Base-by-base conservation (phyloP, 2,113 vertebrate species). In the Syrrhaptes paradoxus region DNA sequence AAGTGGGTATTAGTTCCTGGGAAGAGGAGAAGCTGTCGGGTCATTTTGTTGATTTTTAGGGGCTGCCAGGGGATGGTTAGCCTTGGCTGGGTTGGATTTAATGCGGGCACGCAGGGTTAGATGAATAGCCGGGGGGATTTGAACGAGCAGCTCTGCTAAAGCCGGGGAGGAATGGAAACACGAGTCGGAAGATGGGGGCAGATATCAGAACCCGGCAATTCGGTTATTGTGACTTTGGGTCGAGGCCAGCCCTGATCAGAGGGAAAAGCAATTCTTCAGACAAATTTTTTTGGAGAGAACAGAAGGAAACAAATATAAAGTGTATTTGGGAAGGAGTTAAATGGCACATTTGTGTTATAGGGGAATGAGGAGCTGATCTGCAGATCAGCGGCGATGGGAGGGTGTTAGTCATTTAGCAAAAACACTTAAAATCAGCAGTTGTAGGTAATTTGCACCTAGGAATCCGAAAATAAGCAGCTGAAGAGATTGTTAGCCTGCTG, bases 91-190 rank as follows among this genome's bases (percentile, higher is more conserved):
- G 25, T 12, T 51, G 48, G 4, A 17, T 66, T 87, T 80, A n/a
- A 41, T 28, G 11, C 0, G 8, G 41, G 31, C 38, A 8, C 0
- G 0, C 10, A 4, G n/a, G 46, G 34, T 21, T 15, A 17, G 13
- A 31, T 9, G 4, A 49, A 22, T 19, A 41, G 15, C 66, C 25
- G 3, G 9, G 19, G 41, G n/a, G 41, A 36, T 59, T 51, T 0
- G 4, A 14, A 26, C 65, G 3, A 58, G 57, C 57, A 59, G 28
- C 68, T 75, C 29, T 8, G n/a, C 45, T 48, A 5, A 67, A 58
- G 63, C 34, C 28, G 15, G 36, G 45, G 58, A 32, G 65, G 25
- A 13, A 4, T 16, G 46, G 71, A 52, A 67, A 21, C 2, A 28
- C 2, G 10, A 61, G 11, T 9, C 5, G 52, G 71, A 21, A 48